Evolutionary conservation across 2,797 vertebrate species (phyloP).

Genomic region (Astyanax mexicanus): DNA sequence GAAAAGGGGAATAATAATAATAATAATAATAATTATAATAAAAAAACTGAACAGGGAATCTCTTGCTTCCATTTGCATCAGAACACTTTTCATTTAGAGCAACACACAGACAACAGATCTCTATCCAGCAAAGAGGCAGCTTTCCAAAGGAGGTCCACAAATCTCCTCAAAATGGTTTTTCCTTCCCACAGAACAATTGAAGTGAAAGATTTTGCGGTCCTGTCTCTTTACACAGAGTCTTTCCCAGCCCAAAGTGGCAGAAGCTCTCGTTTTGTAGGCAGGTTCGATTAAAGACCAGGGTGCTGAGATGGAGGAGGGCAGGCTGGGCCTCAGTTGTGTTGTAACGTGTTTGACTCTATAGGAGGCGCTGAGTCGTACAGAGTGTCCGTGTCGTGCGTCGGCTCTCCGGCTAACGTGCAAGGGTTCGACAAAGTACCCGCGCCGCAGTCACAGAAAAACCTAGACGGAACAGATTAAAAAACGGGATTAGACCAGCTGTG

Average conservation of each 20-base stretch:
- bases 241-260: constrained; percentile 53
- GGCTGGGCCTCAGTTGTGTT: constrained; percentile 95
- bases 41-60: constrained; percentile 51
- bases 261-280: constrained; percentile 55
- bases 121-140: constrained; percentile 55
- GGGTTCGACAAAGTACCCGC: constrained; percentile 98
- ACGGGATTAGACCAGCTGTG: constrained; percentile 17
- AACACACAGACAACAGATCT: constrained; percentile 50
- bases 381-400: constrained; percentile 99
- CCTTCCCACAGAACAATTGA: constrained; percentile 48
- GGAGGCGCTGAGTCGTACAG: constrained; percentile 99
- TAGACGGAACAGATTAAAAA: constrained; percentile 61
- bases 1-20: too few species aligned
- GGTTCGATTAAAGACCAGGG: constrained; percentile 57
- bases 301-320: constrained; percentile 45
- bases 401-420: constrained; percentile 99
- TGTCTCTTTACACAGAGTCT: constrained; percentile 52
- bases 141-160: constrained; percentile 48
- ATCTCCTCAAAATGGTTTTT: constrained; percentile 50
- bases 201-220: constrained; percentile 55
- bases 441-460: constrained; percentile 99
- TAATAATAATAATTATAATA: too few species aligned
- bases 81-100: constrained; percentile 47
- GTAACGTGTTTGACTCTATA: constrained; percentile 99
- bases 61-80: constrained; percentile 46